Conservation (phyloP, 2,888 invertebrate genomes). For the Embidobia sp. region DNA sequence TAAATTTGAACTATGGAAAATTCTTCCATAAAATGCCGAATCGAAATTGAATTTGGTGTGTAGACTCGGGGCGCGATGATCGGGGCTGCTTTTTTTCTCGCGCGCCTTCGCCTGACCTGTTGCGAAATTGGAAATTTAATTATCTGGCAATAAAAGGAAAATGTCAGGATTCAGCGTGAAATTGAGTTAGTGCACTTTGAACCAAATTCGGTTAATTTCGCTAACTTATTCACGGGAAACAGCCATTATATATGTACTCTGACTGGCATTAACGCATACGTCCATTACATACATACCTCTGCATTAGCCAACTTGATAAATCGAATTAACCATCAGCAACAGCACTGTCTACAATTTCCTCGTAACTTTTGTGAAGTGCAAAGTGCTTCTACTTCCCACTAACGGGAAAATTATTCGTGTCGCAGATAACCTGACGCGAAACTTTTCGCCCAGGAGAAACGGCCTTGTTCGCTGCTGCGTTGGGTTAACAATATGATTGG, state of each 20-base stretch:
- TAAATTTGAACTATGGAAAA: no score
- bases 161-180: conserved; percentile 75
- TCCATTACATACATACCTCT: conserved; percentile 63
- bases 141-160: conserved; percentile 67
- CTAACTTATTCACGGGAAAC: conserved; percentile 64
- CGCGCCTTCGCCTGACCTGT: conserved; percentile 16
- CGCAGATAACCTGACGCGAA: conserved; percentile 44
- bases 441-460: conserved; percentile 37
- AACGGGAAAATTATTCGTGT: conserved; percentile 63
- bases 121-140: conserved; percentile 37
- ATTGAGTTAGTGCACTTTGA: conserved; percentile 71
- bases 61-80: conserved; percentile 23
- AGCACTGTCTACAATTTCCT: conserved; percentile 60
- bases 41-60: conserved; percentile 39
- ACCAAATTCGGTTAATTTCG: conserved; percentile 59
- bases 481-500: conserved; percentile 25
- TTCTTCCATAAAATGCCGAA: no score
- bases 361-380: conserved; percentile 62
- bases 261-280: conserved; percentile 60
- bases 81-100: conserved; percentile 7
- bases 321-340: conserved; percentile 64
- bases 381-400: conserved; percentile 62
- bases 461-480: conserved; percentile 6
- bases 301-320: conserved; percentile 65
- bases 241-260: conserved; percentile 63